Evolutionary conservation across 1,140 invertebrate species (phyloP), one percentile per base, ranked within the genome.

Genomic region (Hylyphantes graminicola): DNA sequence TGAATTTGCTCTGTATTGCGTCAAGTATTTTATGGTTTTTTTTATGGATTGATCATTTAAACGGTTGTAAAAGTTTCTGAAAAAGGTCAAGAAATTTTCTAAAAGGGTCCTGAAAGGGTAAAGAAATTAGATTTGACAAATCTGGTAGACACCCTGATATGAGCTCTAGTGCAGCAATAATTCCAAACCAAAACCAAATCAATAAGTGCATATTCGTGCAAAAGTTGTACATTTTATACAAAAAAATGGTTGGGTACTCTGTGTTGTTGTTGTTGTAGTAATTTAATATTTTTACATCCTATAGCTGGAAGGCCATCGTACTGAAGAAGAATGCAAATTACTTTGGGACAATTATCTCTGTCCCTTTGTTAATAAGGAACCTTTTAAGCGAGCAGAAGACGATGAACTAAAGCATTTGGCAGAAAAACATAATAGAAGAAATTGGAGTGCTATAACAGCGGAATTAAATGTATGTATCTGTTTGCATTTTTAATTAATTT

Each of bases 271-370:
- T 12, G n/a, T n/a, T n/a, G n/a, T n/a, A n/a, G n/a, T n/a, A n/a
- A n/a, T 35, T 35, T 35, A 35, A 35, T 35, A 35, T 35, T 35
- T 35, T 35, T 74, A 63, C 63, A 11, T 73, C 8, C 48, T 64
- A 9, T 73, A 85, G 83, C 63, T 85, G 11, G 19, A 85, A 35
- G 74, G 74, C 15, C 10, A 5, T 0, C 55, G 75, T 65, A 48
- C 11, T 68, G 55, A 59, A 35, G 83, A 85, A 13, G 74, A 77
- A 35, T 85, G 83, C 78, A 65, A 85, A 80, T 17, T 57, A n/a
- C 77, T 78, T 53, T 85, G 83, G 83, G 78, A 77, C 19, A 85
- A 85, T 74, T 77, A 77, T 50, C 4, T 78, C 7, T 51, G 72
- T 74, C 8, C 48, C 51, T 59, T 51, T 53, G 48, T 85, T 54